These are phyloP conservation scores for Laticauda colubrina DNA, from an alignment of 2,113 vertebrate genomes.

Conservation along the genomic window DNA sequence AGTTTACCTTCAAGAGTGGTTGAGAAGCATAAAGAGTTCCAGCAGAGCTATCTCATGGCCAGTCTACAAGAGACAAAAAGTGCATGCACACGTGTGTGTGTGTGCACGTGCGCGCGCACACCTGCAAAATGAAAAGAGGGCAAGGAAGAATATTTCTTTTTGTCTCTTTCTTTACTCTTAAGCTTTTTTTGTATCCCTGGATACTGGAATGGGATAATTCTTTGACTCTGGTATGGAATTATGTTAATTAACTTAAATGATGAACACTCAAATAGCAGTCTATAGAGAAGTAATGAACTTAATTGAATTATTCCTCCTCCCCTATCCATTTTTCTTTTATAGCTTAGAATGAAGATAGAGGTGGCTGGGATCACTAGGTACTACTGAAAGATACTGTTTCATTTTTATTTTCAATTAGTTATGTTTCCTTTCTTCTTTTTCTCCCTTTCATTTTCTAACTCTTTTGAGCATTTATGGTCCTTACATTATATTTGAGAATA, in stretches of 20 bases:
- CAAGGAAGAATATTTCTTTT: background rate
- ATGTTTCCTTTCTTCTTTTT: background rate
- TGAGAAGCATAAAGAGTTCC: background rate
- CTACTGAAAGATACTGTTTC: background rate
- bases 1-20: background rate
- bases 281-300: background rate
- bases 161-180: background rate
- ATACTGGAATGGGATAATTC: background rate
- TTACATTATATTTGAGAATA: background rate
- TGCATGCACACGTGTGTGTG: background rate
- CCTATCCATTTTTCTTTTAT: background rate
- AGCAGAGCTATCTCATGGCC: background rate
- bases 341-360: background rate
- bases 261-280: background rate
- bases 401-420: background rate
- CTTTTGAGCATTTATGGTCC: background rate
- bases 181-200: background rate
- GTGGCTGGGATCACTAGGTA: background rate
- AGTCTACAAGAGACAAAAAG: background rate
- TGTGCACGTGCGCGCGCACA: accelerated
- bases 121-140: background rate
- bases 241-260: background rate
- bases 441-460: background rate
- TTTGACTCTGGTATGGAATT: background rate
- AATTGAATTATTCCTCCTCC: background rate